A percentile compares a stretch with the other conserved stretches of the same genome.
These are phyloP conservation scores for Pilophorus perplexus DNA, from an alignment of 2,888 invertebrate species.

Conservation along the genomic window DNA sequence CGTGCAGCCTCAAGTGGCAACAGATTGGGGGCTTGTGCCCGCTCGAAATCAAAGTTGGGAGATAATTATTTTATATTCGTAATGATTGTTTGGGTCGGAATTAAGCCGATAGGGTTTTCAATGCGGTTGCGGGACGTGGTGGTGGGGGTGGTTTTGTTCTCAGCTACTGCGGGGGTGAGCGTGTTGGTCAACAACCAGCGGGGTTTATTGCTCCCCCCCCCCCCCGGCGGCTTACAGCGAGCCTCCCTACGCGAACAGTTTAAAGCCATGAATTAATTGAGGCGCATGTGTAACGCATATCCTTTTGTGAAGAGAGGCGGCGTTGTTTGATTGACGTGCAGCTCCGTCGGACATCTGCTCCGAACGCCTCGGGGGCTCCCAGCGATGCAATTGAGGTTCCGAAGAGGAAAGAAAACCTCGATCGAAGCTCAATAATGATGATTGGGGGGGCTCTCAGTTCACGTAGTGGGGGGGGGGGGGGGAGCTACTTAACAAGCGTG, in stretches of 20 bases:
- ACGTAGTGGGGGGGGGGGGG: too few relatives aligned
- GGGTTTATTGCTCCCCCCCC: constrained; percentile 17
- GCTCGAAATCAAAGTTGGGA: constrained; percentile 20
- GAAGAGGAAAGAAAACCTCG: too few relatives aligned
- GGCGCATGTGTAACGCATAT: constrained; percentile 30
- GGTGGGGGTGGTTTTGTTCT: background rate
- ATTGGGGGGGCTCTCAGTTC: too few relatives aligned
- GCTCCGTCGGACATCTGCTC: constrained; percentile 30
- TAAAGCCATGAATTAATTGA: constrained; percentile 38
- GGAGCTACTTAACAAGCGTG: too few relatives aligned
- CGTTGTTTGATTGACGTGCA: constrained; percentile 31
- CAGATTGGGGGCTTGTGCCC: constrained; percentile 30
- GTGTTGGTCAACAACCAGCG: constrained; percentile 33
- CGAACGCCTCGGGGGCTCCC: constrained; percentile 3
- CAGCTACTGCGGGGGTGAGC: background rate
- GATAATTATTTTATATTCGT: constrained; percentile 35
- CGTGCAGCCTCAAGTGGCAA: constrained; percentile 28
- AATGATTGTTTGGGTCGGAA: constrained; percentile 31
- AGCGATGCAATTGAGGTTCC: too few relatives aligned
- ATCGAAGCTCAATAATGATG: too few relatives aligned
- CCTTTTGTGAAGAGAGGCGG: background rate
- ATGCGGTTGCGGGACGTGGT: background rate
- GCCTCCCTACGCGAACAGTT: background rate
- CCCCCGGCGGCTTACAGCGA: background rate
- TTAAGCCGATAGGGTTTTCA: background rate